A percentile compares a stretch with the other conserved stretches of the same genome.
These are phyloP conservation scores for Popillia japonica DNA, from an alignment of 1,140 invertebrate species.

Conservation along the genomic window DNA sequence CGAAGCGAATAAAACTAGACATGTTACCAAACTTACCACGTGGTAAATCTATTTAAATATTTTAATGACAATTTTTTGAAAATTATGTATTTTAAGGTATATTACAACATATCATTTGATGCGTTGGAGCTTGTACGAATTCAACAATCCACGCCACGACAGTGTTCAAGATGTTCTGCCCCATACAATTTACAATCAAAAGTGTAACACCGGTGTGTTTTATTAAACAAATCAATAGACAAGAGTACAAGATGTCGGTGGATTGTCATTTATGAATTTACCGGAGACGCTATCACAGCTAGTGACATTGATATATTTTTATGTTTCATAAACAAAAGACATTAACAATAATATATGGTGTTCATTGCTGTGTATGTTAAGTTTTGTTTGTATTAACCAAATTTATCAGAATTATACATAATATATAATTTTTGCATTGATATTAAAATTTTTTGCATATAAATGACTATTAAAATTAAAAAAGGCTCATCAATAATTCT, in stretches of 20 bases:
- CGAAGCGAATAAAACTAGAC: neutral
- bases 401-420: too few species aligned
- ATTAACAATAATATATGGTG: neutral
- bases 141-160: constrained; percentile 9
- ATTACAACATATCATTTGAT: constrained; percentile 8
- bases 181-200: constrained; percentile 1
- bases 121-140: neutral
- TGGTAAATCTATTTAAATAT: constrained; percentile 25
- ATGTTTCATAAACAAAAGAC: neutral
- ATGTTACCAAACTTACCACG: constrained; percentile 14
- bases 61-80: constrained; percentile 28
- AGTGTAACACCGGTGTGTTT: constrained; percentile 12
- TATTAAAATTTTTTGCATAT: constrained; percentile 7
- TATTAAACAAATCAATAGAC: constrained; percentile 3
- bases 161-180: constrained; percentile 13
- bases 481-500: too few species aligned
- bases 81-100: constrained; percentile 28
- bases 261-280: constrained; percentile 18
- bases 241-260: constrained; percentile 24
- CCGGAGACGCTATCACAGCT: constrained; percentile 3
- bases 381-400: too few species aligned
- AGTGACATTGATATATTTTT: neutral
- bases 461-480: neutral
- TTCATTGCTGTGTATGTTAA: constrained; percentile 5
- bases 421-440: neutral